phyloP scores from a whole-genome alignment of 2,888 invertebrate genomes.

The Mechanitis mazaeus region DNA sequence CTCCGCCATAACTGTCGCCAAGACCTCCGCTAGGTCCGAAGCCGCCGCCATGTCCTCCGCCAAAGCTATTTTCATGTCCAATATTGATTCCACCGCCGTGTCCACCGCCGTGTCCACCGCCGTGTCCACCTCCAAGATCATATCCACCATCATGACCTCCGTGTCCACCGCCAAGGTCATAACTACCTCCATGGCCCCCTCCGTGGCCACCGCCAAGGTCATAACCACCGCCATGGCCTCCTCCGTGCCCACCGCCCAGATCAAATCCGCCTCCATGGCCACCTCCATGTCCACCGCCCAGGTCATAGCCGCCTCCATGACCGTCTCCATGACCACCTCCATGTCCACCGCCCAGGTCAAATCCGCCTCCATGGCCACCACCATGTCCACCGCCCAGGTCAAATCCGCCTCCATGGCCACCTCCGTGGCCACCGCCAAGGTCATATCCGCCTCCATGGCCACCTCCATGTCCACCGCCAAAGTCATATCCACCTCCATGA shows the following conservation, averaged over 20 bases:
- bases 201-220: conserved; percentile 30
- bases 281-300: conserved; percentile 32
- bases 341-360: conserved; percentile 36
- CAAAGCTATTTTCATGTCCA: conserved; percentile 30
- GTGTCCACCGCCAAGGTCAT: conserved; percentile 22
- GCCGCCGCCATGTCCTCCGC: conserved; percentile 28
- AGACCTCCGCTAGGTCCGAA: conserved; percentile 31
- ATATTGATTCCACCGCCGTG: conserved; percentile 27
- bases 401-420: conserved; percentile 36
- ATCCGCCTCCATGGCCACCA: conserved; percentile 34
- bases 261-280: conserved; percentile 23
- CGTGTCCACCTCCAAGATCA: conserved; percentile 30
- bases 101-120: conserved; percentile 36
- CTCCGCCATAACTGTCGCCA: conserved; percentile 34
- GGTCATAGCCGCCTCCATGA: no score
- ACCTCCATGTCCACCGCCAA: conserved; percentile 17
- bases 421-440: conserved; percentile 32
- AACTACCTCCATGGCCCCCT: conserved; percentile 32
- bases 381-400: conserved; percentile 28
- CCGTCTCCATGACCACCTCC: conserved; percentile 34
- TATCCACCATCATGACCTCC: conserved; percentile 21
- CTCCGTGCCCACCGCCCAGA: conserved; percentile 33
- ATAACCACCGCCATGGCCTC: conserved; percentile 37
- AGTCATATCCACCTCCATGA: conserved; percentile 27
- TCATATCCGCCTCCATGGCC: conserved; percentile 24